Conservation (phyloP, 2,888 invertebrate species). For the Trachelus troglodyta region DNA sequence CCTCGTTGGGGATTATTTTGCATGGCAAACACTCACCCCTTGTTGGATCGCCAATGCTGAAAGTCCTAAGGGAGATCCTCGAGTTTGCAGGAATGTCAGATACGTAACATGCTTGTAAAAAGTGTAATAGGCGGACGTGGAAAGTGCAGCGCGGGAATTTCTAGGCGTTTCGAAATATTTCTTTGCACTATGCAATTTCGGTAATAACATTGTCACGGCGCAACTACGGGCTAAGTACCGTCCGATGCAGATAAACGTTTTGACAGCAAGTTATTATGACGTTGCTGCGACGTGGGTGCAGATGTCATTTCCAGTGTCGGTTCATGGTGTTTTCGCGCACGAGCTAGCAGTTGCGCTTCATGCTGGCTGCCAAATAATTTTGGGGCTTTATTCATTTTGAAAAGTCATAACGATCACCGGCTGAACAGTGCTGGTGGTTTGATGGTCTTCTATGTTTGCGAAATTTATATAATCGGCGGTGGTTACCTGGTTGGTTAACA, state of each 20-base stretch:
- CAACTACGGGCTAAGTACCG: neutral
- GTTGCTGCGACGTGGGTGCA: neutral
- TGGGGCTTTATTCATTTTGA: neutral
- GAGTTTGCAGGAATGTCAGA: neutral
- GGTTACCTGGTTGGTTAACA: too few relatives aligned
- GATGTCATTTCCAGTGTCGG: neutral
- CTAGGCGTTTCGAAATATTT: neutral
- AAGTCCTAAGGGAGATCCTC: neutral
- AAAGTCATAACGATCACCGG: neutral
- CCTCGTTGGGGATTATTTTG: slow-evolving; percentile 32
- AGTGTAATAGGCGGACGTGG: neutral
- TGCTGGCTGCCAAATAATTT: neutral
- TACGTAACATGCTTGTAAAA: neutral
- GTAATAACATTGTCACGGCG: neutral
- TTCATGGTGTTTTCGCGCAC: neutral
- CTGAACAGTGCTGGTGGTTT: neutral
- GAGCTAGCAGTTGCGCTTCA: neutral
- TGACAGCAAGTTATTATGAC: neutral
- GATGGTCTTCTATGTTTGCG: too few relatives aligned
- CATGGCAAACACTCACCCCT: slow-evolving; percentile 11
- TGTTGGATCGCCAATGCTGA: neutral
- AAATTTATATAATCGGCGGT: too few relatives aligned
- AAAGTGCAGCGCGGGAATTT: neutral
- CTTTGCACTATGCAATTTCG: neutral
- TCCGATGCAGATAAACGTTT: neutral